Percentiles rank a stretch among this genome's conserved stretches.
These are phyloP conservation scores for Lytechinus pictus DNA, from an alignment of 35 echinoderm and acorn worm genomes.

Conservation along the genomic window DNA sequence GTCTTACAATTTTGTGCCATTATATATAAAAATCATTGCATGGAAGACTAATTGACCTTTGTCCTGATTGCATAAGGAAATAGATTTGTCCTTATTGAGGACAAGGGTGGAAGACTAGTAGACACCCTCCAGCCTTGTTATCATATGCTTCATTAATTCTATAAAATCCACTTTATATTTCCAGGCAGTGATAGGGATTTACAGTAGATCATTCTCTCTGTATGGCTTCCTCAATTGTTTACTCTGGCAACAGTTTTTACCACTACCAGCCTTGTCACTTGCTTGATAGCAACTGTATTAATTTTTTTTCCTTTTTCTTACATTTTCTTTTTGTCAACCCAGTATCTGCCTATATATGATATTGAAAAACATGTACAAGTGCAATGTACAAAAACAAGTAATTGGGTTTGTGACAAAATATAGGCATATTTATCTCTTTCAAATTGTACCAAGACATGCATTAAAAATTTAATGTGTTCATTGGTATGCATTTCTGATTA, in stretches of 20 bases:
- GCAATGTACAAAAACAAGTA: too few species aligned
- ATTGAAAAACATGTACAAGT: too few species aligned
- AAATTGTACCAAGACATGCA: too few species aligned
- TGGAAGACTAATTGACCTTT: not conserved
- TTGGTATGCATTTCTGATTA: too few species aligned
- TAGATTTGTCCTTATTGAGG: not conserved
- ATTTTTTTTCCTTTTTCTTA: not conserved
- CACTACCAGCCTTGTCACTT: not conserved
- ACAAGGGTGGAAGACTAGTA: not conserved
- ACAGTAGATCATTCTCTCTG: not conserved
- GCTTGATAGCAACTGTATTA: not conserved
- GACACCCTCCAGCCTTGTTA: constrained; percentile 8
- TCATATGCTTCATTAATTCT: not conserved
- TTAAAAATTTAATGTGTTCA: too few species aligned
- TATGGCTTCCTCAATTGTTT: not conserved
- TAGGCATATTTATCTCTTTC: too few species aligned
- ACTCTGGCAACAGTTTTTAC: not conserved
- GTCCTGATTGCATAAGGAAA: constrained; percentile 1
- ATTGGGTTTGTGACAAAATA: too few species aligned
- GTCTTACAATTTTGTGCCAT: not conserved
- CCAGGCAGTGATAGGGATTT: not conserved
- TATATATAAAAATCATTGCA: not conserved
- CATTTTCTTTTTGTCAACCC: too few species aligned
- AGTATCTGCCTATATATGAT: too few species aligned
- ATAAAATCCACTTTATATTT: not conserved